These are phyloP conservation scores for Ariopsis seemanni DNA, from an alignment of 2,113 vertebrate species.

Conservation along the genomic window DNA sequence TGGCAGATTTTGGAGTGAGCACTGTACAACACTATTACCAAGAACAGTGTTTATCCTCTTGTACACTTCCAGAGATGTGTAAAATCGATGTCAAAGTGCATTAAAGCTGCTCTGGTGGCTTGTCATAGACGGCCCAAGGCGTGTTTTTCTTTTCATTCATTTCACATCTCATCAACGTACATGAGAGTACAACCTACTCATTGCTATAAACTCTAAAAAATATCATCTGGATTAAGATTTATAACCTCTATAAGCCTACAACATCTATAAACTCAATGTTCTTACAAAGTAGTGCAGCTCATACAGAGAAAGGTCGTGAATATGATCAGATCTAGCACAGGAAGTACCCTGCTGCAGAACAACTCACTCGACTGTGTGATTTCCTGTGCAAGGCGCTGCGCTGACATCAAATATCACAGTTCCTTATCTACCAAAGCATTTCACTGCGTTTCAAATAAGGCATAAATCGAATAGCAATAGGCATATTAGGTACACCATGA, in stretches of 20 bases:
- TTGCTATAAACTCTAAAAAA: neutral
- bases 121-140: neutral
- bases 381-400: constrained; percentile 60
- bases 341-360: constrained; percentile 52
- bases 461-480: neutral
- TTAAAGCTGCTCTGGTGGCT: neutral
- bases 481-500: neutral
- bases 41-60: neutral
- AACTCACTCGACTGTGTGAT: constrained; percentile 47
- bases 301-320: neutral
- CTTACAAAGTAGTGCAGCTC: neutral
- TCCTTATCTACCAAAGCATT: neutral
- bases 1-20: neutral
- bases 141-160: neutral
- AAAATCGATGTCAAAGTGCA: no score
- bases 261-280: neutral
- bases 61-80: neutral
- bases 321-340: constrained; percentile 54
- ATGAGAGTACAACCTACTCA: neutral
- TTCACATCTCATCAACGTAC: neutral
- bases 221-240: neutral
- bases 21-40: no score
- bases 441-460: neutral
- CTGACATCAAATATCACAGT: constrained; percentile 39
- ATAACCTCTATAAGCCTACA: neutral